Conservation (phyloP, 2,797 vertebrate species). For the Schizopygopsis malacanthus region DNA sequence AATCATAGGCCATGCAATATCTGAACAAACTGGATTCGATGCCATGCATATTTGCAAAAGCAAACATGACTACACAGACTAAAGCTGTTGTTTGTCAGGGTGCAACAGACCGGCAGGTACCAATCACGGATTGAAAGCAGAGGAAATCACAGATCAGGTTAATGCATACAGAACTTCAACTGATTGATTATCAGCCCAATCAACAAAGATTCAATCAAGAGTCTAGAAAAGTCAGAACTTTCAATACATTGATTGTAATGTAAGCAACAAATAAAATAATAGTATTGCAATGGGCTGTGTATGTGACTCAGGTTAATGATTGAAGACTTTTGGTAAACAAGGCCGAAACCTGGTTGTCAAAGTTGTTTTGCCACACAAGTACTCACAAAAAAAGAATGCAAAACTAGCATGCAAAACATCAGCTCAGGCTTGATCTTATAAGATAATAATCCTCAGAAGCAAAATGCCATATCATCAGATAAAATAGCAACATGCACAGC, state of each 20-base stretch:
- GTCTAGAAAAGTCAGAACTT: background rate
- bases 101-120: background rate
- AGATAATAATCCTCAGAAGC: background rate
- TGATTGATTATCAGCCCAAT: background rate
- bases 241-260: background rate
- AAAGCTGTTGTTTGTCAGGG: background rate
- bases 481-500: background rate
- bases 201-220: background rate
- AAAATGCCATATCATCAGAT: background rate
- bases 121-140: background rate
- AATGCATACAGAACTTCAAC: background rate
- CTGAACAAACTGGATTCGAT: background rate
- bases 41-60: background rate
- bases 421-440: background rate
- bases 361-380: background rate
- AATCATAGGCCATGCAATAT: conserved; percentile 6
- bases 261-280: background rate
- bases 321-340: background rate
- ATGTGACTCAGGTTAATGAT: background rate
- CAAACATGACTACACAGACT: background rate
- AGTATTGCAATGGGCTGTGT: background rate
- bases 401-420: conserved; percentile 6
- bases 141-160: conserved; percentile 1
- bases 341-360: background rate
- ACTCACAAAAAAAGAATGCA: conserved; percentile 6